Percentiles rank a stretch among this genome's conserved stretches.
Conservation (phyloP, 2,888 invertebrate genomes). For the Synergus japonicus region DNA sequence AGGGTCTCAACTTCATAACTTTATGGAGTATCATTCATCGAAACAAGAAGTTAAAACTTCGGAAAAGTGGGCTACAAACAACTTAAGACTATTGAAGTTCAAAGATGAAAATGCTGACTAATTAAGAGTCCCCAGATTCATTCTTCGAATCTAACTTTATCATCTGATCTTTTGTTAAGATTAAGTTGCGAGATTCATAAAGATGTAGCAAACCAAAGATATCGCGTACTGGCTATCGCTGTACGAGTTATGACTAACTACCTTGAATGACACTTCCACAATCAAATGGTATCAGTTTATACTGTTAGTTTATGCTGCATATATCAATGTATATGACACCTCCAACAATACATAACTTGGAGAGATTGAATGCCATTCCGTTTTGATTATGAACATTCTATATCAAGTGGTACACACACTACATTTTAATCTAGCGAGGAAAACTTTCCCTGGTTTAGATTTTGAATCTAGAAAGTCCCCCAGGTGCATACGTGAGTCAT, state of each 20-base stretch:
- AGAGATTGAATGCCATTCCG: neutral
- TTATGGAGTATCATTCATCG: too few relatives aligned
- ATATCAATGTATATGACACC: slow-evolving; percentile 7
- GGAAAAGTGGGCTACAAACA: too few relatives aligned
- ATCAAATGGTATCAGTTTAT: slow-evolving; percentile 35
- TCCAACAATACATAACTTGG: neutral
- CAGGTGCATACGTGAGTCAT: neutral
- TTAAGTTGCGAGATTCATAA: slow-evolving; percentile 52
- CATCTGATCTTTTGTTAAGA: slow-evolving; percentile 39
- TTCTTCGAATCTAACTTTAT: neutral
- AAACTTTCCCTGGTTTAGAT: neutral
- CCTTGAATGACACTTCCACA: slow-evolving; percentile 3
- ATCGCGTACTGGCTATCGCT: slow-evolving; percentile 37
- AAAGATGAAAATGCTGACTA: too few relatives aligned
- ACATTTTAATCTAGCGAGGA: neutral
- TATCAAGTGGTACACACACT: neutral
- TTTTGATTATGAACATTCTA: neutral
- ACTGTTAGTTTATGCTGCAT: neutral
- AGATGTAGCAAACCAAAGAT: slow-evolving; percentile 50
- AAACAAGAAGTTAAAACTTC: too few relatives aligned
- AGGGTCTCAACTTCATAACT: neutral
- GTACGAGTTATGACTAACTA: neutral
- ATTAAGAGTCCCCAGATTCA: too few relatives aligned
- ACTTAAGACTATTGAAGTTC: too few relatives aligned
- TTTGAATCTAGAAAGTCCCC: neutral